These are phyloP conservation scores for Drosophila cardini DNA, from an alignment of 1,140 invertebrate genomes.

Conservation along the genomic window DNA sequence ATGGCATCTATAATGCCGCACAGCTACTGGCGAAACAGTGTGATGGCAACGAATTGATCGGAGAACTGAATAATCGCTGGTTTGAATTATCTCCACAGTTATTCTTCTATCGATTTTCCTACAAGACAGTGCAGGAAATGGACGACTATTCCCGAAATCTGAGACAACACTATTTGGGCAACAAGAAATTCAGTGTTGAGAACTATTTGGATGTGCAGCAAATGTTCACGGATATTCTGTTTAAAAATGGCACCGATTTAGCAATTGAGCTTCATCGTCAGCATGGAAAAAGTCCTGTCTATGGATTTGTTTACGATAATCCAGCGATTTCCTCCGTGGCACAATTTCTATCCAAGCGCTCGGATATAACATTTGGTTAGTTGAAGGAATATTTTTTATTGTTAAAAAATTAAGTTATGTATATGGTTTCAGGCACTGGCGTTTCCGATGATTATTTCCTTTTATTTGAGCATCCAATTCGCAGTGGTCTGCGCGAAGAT, in stretches of 20 bases:
- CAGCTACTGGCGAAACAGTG: slow-evolving; percentile 42
- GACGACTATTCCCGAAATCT: slow-evolving; percentile 3
- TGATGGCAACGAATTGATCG: slow-evolving; percentile 24
- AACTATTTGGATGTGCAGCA: slow-evolving; percentile 42
- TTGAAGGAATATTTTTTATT: background rate
- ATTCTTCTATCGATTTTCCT: background rate
- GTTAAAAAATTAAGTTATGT: background rate
- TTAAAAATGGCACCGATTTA: slow-evolving; percentile 38
- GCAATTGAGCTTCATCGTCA: slow-evolving; percentile 40
- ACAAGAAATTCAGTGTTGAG: slow-evolving; percentile 26
- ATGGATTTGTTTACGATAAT: slow-evolving; percentile 58
- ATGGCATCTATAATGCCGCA: slow-evolving; percentile 86
- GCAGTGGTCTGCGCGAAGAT: slow-evolving; percentile 25
- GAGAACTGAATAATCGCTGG: slow-evolving; percentile 31
- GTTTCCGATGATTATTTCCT: slow-evolving; percentile 53
- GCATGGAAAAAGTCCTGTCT: slow-evolving; percentile 36
- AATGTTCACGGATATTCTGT: slow-evolving; percentile 56
- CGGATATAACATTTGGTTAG: slow-evolving; percentile 48
- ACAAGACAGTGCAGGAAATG: slow-evolving; percentile 5
- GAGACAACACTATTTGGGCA: slow-evolving; percentile 11
- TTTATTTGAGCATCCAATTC: slow-evolving; percentile 19
- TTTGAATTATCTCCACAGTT: slow-evolving; percentile 43
- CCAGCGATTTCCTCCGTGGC: slow-evolving; percentile 33
- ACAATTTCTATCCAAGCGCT: slow-evolving; percentile 33
- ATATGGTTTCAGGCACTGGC: slow-evolving; percentile 35